Evolutionary conservation across 2,113 vertebrate species (phyloP).

Genomic region (Takifugu bimaculatus): DNA sequence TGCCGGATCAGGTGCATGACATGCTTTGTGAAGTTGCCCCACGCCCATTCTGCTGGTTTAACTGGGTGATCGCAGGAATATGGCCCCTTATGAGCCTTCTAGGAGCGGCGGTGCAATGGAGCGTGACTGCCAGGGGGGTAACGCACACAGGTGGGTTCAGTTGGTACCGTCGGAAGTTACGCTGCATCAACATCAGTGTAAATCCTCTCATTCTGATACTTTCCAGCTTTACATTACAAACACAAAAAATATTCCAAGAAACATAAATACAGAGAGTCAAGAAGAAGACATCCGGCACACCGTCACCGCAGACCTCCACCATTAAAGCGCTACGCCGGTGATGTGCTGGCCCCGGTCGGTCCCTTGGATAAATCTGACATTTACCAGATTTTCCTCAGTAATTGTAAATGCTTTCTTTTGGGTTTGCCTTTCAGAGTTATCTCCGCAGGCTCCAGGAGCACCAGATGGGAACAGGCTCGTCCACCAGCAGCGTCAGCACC

Average conservation of each 20-base stretch:
- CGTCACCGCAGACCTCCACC: conserved; percentile 67
- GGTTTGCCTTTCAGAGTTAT: conserved; percentile 75
- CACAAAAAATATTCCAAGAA: conserved; percentile 71
- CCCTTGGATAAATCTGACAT: neutral
- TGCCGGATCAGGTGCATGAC: conserved; percentile 74
- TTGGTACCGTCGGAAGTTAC: neutral
- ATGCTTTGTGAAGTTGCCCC: conserved; percentile 64
- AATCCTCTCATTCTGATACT: neutral
- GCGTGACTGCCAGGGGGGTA: conserved; percentile 73
- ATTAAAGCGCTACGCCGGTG: conserved; percentile 76
- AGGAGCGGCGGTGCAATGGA: conserved; percentile 81
- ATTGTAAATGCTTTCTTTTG: neutral
- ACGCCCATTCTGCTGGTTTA: conserved; percentile 81
- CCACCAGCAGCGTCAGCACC: conserved; percentile 73
- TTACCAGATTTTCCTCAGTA: neutral
- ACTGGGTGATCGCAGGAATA: conserved; percentile 79
- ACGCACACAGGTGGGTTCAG: conserved; percentile 74
- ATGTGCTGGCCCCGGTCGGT: conserved; percentile 81
- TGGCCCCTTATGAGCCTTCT: conserved; percentile 75
- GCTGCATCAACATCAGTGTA: neutral
- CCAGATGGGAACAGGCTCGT: conserved; percentile 75
- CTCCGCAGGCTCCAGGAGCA: conserved; percentile 80
- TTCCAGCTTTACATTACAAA: conserved; percentile 59
- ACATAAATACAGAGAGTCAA: conserved; percentile 70
- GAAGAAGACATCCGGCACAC: conserved; percentile 53